These are phyloP conservation scores for Pristionchus pacificus DNA, from an alignment of 1,140 invertebrate genomes.

Conservation along the genomic window DNA sequence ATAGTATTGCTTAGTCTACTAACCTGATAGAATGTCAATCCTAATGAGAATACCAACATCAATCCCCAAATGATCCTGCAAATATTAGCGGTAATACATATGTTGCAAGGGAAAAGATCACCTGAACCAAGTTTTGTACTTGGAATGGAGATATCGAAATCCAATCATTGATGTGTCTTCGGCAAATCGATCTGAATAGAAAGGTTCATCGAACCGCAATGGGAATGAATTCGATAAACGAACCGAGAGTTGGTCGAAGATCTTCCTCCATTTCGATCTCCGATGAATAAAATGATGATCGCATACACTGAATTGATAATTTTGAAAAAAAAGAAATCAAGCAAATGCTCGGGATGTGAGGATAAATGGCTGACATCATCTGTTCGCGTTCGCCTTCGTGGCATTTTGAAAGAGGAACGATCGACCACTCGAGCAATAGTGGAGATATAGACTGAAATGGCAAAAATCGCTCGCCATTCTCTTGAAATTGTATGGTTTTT, in stretches of 20 bases:
- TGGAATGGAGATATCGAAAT: constrained; percentile 37
- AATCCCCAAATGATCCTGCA: constrained; percentile 38
- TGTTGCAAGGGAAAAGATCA: constrained; percentile 1
- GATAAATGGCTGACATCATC: too few species aligned
- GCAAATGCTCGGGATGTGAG: too few species aligned
- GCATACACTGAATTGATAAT: too few species aligned
- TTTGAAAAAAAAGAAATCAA: too few species aligned
- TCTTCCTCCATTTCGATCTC: not conserved
- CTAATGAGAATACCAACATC: constrained; percentile 37
- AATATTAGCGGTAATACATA: not conserved
- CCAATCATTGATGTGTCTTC: constrained; percentile 40
- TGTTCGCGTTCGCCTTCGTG: too few species aligned
- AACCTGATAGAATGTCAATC: constrained; percentile 45
- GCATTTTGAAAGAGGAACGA: too few species aligned
- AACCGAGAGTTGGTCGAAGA: not conserved
- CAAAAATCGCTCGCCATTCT: too few species aligned
- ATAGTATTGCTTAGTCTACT: too few species aligned
- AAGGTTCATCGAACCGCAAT: not conserved
- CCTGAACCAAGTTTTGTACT: constrained; percentile 41
- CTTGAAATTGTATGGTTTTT: too few species aligned
- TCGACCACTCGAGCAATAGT: too few species aligned
- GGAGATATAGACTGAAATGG: too few species aligned
- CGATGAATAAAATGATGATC: not conserved
- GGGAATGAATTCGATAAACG: not conserved
- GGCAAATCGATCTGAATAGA: not conserved